Evolutionary conservation across 2,797 vertebrate genomes (phyloP).

Genomic region (Naso thynnoides): DNA sequence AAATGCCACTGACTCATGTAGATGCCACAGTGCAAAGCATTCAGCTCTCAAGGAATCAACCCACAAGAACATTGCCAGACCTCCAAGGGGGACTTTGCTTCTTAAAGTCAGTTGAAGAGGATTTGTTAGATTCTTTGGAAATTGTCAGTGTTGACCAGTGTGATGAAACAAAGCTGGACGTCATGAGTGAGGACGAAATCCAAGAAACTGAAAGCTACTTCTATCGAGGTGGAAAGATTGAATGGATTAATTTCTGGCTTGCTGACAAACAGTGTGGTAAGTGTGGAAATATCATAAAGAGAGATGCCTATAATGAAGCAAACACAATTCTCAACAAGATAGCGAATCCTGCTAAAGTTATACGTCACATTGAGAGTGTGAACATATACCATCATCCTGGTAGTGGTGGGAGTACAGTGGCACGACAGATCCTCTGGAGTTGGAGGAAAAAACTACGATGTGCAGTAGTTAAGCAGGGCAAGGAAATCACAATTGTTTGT

Average conservation of each 20-base stretch:
- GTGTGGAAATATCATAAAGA: constrained; percentile 12
- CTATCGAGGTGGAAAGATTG: not conserved
- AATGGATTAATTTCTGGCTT: constrained; percentile 64
- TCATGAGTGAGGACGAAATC: not conserved
- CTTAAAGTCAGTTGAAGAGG: not conserved
- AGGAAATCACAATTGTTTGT: constrained; percentile 65
- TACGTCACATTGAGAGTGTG: constrained; percentile 55
- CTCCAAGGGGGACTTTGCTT: not conserved
- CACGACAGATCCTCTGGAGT: constrained; percentile 82
- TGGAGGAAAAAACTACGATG: constrained; percentile 75
- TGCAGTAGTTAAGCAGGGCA: constrained; percentile 75
- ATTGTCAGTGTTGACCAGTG: not conserved
- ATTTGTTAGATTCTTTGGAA: not conserved
- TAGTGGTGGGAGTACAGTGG: constrained; percentile 85
- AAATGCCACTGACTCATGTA: constrained; percentile 76
- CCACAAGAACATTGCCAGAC: not conserved
- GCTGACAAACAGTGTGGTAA: constrained; percentile 28
- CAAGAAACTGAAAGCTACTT: not conserved
- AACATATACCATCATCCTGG: constrained; percentile 84
- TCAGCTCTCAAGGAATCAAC: not conserved
- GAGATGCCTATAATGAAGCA: not conserved
- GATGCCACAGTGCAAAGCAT: not conserved
- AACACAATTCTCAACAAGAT: not conserved
- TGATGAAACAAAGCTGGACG: not conserved
- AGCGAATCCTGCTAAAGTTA: not conserved